These are phyloP conservation scores for Chiloscyllium punctatum DNA, from an alignment of 2,797 vertebrate species.

Conservation along the genomic window DNA sequence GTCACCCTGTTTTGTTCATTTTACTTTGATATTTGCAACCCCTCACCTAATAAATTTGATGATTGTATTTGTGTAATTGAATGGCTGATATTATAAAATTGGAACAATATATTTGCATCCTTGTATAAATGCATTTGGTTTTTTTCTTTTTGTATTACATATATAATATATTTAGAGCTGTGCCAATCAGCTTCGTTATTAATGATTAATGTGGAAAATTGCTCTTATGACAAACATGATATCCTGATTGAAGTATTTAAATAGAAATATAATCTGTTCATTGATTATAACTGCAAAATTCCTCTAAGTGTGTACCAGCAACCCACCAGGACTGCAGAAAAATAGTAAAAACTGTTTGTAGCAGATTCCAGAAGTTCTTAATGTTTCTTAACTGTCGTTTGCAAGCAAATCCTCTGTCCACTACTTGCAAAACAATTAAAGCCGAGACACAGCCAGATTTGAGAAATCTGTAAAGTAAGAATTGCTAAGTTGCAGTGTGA, in stretches of 20 bases:
- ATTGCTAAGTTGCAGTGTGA: neutral
- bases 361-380: neutral
- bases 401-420: neutral
- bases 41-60: neutral
- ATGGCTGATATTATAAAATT: neutral
- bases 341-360: neutral
- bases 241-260: neutral
- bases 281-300: constrained; percentile 6
- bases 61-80: neutral
- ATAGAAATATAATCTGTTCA: neutral
- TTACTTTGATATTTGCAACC: constrained; percentile 4
- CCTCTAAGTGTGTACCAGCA: neutral
- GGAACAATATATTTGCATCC: neutral
- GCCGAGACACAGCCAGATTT: neutral
- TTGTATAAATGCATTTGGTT: constrained; percentile 3
- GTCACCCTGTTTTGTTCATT: neutral
- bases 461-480: neutral
- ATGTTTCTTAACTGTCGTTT: neutral
- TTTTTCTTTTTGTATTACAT: neutral
- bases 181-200: neutral
- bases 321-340: neutral
- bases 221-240: neutral
- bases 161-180: neutral
- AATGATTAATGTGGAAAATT: neutral
- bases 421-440: neutral